Percentiles rank a stretch among this genome's conserved stretches.
phyloP scores from a whole-genome alignment of 2,113 vertebrate species.

The Acanthochromis polyacanthus region DNA sequence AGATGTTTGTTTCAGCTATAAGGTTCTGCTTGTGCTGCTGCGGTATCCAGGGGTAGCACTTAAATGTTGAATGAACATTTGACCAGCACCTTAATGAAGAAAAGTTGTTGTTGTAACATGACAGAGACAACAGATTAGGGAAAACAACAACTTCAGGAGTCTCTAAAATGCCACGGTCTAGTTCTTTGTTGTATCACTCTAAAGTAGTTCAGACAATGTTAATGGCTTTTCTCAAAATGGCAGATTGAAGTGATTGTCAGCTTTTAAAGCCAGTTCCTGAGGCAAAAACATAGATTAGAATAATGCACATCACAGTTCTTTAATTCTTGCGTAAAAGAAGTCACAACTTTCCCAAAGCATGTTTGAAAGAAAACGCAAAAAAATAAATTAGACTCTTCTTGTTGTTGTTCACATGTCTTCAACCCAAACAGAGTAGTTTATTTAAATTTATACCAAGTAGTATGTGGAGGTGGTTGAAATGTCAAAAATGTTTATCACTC shows the following conservation, averaged over 20 bases:
- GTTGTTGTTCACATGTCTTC: neutral
- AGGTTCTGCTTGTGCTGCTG: conserved; percentile 1
- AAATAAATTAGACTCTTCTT: neutral
- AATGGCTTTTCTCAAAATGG: conserved; percentile 41
- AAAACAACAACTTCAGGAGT: conserved; percentile 37
- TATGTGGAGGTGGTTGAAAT: neutral
- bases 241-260: conserved; percentile 47
- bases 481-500: neutral
- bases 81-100: conserved; percentile 37
- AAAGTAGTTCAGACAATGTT: conserved; percentile 49
- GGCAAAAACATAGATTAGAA: conserved; percentile 37
- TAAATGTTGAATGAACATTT: conserved; percentile 9
- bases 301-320: conserved; percentile 1
- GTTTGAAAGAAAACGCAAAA: neutral
- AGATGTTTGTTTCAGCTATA: conserved; percentile 18
- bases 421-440: conserved; percentile 6
- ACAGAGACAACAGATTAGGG: conserved; percentile 34
- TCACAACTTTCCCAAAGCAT: neutral
- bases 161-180: conserved; percentile 35
- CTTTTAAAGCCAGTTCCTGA: conserved; percentile 24
- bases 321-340: conserved; percentile 18
- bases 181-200: conserved; percentile 24
- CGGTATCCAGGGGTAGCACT: neutral
- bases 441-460: conserved; percentile 2
- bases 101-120: conserved; percentile 33